Conservation (phyloP, 2,797 vertebrate genomes). For the Melanotaenia boesemani region DNA sequence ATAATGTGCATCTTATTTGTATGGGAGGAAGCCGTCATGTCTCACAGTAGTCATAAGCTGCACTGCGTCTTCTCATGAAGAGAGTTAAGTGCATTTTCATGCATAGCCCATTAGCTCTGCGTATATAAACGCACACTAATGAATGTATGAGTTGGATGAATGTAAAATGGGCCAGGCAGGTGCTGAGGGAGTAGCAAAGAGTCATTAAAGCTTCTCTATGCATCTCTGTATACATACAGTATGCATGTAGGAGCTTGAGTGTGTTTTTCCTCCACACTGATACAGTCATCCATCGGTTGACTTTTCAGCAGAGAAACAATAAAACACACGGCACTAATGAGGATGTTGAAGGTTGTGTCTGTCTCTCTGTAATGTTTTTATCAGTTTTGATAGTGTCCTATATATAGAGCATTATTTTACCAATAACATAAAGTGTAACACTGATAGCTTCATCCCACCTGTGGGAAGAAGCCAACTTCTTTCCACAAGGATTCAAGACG, state of each 20-base stretch:
- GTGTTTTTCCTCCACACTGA: slow-evolving; percentile 24
- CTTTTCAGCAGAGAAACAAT: slow-evolving; percentile 59
- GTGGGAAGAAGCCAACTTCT: neutral
- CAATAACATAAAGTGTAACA: slow-evolving; percentile 16
- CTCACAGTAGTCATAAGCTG: slow-evolving; percentile 32
- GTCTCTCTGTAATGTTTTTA: slow-evolving; percentile 36
- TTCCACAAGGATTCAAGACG: too few relatives aligned
- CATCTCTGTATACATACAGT: neutral
- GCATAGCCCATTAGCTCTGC: slow-evolving; percentile 47
- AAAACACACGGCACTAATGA: slow-evolving; percentile 62
- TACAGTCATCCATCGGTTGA: slow-evolving; percentile 55
- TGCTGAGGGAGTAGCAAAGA: slow-evolving; percentile 41
- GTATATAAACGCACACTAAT: slow-evolving; percentile 59
- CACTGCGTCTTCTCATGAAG: slow-evolving; percentile 26
- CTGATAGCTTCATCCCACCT: slow-evolving; percentile 14
- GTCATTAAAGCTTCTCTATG: slow-evolving; percentile 31
- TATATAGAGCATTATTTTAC: slow-evolving; percentile 36
- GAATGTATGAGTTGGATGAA: slow-evolving; percentile 45
- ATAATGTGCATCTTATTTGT: slow-evolving; percentile 25
- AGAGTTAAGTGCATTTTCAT: slow-evolving; percentile 44
- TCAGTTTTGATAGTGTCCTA: slow-evolving; percentile 38
- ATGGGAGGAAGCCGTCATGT: slow-evolving; percentile 19
- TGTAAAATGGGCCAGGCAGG: slow-evolving; percentile 49
- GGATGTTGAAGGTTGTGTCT: slow-evolving; percentile 41
- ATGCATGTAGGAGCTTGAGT: neutral